Evolutionary conservation across 2,888 invertebrate genomes (phyloP).

Genomic region (Pristionchus fissidentatus): DNA sequence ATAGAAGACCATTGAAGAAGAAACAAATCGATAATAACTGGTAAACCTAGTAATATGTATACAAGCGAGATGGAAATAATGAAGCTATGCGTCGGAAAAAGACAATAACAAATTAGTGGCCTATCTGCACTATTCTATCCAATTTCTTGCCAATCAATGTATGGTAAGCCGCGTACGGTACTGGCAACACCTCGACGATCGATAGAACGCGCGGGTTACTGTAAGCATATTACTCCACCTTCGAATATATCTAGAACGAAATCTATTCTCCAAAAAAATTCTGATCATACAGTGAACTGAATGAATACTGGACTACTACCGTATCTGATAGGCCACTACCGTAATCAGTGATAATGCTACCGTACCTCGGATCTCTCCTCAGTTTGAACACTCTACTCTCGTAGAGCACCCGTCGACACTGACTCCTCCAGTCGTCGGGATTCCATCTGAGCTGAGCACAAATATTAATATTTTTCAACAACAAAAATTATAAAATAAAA

Average conservation of each 20-base stretch:
- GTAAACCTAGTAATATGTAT: not conserved
- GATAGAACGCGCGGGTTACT: conserved; percentile 10
- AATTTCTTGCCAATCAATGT: conserved; percentile 32
- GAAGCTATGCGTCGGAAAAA: too few relatives aligned
- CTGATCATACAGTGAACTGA: not conserved
- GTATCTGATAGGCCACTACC: not conserved
- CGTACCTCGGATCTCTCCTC: not conserved
- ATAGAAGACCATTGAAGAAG: not conserved
- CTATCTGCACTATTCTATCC: not conserved
- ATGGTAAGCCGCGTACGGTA: conserved; percentile 23
- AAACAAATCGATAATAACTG: not conserved
- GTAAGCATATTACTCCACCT: not conserved
- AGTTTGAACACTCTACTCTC: not conserved
- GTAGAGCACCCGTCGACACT: conserved; percentile 23
- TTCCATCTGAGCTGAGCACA: conserved; percentile 29
- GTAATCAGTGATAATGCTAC: not conserved
- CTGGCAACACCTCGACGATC: conserved; percentile 13
- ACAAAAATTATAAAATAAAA: too few relatives aligned
- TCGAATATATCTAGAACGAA: too few relatives aligned
- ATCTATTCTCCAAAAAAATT: not conserved
- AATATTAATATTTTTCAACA: too few relatives aligned
- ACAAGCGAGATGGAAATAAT: too few relatives aligned
- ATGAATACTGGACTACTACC: not conserved
- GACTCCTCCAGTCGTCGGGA: conserved; percentile 7
- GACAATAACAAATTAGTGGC: too few relatives aligned